Evolutionary conservation across 2,888 invertebrate genomes (phyloP), one percentile per base, ranked within the genome.

Genomic region (Agrilus biguttatus): DNA sequence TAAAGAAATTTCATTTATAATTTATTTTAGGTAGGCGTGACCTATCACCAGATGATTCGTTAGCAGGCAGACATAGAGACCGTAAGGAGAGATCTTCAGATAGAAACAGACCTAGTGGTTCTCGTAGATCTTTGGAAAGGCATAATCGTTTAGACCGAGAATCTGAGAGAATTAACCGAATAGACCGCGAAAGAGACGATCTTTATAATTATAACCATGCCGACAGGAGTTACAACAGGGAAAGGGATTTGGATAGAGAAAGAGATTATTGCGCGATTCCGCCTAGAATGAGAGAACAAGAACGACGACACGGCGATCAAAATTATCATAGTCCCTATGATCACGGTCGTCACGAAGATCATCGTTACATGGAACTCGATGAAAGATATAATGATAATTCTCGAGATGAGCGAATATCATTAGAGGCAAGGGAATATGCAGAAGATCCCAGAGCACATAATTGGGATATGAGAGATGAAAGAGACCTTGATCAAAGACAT

Each of bases 31-130:
- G 28, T 10, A 28, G 71, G 69, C 47, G 62, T 14, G 57, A 57
- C n/a, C 49, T 55, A 6, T 66, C 71, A 6, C 42, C 52, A 10
- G 52, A 52, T 72, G 73, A 48, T 28, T 28, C 28, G 2, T 10
- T 28, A 28, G 66, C 71, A 47, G 66, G 66, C 51, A 66, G 72
- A 53, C 61, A 69, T 55, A 60, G 62, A 53, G 48, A 72, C 55
- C 61, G 65, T 51, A 41, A 50, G 17, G 71, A 70, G 50, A 65
- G 71, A 53, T 69, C 50, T 33, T 47, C 50, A 3, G 49, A 51
- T 37, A 46, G 49, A n/a, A 48, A 44, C 39, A 41, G 53, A 37
- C 45, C 34, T 3, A 46, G 54, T 36, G 48, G 46, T 39, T 47
- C 46, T 28, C 51, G 53, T 48, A 57, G 52, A 45, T 53, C 56